Evolutionary conservation across 2,797 vertebrate genomes (phyloP).

Genomic region (Capromys pilorides): DNA sequence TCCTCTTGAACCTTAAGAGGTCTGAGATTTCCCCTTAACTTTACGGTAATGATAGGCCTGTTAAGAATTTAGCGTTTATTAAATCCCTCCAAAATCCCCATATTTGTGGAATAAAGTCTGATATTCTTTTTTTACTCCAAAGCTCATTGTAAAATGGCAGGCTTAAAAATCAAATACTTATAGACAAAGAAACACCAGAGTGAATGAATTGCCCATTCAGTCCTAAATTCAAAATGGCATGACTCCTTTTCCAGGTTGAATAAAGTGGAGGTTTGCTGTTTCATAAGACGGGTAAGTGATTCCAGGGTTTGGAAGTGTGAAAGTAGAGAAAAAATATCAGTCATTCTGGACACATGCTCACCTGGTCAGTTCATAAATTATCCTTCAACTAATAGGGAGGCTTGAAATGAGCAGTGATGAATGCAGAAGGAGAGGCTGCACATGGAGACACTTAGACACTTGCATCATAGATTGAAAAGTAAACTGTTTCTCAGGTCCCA

Average conservation of each 20-base stretch:
- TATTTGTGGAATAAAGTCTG: not conserved
- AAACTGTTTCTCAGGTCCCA: not conserved
- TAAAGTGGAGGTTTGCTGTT: not conserved
- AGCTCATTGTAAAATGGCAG: slow-evolving; percentile 19
- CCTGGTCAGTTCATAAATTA: not conserved
- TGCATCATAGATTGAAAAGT: slow-evolving; percentile 8
- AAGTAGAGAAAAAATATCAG: not conserved
- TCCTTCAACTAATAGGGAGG: not conserved
- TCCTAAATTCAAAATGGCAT: not conserved
- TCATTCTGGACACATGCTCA: not conserved
- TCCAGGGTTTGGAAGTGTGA: not conserved
- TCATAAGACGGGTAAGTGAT: not conserved
- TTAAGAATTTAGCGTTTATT: not conserved
- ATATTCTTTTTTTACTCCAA: slow-evolving; percentile 10
- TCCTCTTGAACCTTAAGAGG: not conserved
- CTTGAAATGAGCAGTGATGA: not conserved
- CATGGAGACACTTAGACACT: not conserved
- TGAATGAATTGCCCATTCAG: not conserved
- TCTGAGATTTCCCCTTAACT: slow-evolving; percentile 14
- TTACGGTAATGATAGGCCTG: not conserved
- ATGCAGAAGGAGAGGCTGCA: not conserved
- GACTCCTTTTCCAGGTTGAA: not conserved
- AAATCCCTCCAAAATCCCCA: not conserved
- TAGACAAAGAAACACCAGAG: not conserved
- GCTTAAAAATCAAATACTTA: not conserved